Evolutionary conservation across 2,888 invertebrate species (phyloP), one percentile per base, ranked within the genome.

Genomic region (Leptopterna dolabrata): DNA sequence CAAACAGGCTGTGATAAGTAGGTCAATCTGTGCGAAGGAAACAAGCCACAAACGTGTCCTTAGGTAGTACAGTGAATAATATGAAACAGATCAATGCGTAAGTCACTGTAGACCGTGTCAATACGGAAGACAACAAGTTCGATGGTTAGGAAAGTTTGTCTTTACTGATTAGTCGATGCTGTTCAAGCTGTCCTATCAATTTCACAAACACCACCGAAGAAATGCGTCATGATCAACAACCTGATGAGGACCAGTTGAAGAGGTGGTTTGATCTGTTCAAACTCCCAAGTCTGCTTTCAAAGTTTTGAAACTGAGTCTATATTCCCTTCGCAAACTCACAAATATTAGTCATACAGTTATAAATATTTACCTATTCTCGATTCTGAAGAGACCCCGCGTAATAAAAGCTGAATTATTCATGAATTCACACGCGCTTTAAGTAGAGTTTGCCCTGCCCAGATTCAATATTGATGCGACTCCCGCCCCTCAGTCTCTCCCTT

Each of bases 351-450:
- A 83, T 83, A 83, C 83, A 83, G 83, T 83, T 83, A 83, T 83
- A 83, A 83, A 83, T 83, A 83, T 83, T 83, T 63, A 83, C 83
- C 83, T 43, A 83, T 83, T 83, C 83, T 41, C 83, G 83, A 83
- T 83, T 83, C 83, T 83, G 83, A 83, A 83, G 83, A 83, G 83
- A 71, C 70, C 63, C 81, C 71, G 76, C 30, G 85, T 85, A 85
- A 85, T 85, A 85, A 85, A 76, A 85, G 85, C 76, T 85, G 85
- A 85, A 85, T 85, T 85, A 85, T 85, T 85, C 85, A 85, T 85
- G 85, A 85, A 85, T 85, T 85, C 85, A 85, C 85, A 85, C 85
- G 76, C 76, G 85, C 85, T 85, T 85, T 85, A 76, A 85, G 85
- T 85, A 85, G 85, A 76, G 85, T 85, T 85, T 85, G 76, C 76